Percentiles rank a stretch among this genome's conserved stretches.
Conservation (phyloP, 2,888 invertebrate genomes). For the Argyra leucocephala region DNA sequence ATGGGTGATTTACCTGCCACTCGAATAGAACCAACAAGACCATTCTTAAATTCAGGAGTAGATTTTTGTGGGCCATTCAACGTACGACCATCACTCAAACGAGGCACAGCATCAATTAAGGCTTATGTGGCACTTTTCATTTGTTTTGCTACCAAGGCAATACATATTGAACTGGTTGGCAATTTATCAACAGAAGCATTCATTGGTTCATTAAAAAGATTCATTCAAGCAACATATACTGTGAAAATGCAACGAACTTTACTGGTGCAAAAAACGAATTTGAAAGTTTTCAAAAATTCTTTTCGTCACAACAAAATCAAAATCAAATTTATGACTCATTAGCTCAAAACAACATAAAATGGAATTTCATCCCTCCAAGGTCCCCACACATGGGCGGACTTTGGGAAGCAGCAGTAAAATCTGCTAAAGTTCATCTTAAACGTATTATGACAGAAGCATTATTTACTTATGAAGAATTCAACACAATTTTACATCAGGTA, state of each 20-base stretch:
- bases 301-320: background rate
- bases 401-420: conserved; percentile 21
- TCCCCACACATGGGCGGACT: conserved; percentile 22
- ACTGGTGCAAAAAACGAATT: background rate
- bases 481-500: background rate
- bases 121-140: conserved; percentile 22
- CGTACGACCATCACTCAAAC: conserved; percentile 10
- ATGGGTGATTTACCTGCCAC: conserved; percentile 22
- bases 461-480: background rate
- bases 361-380: conserved; percentile 20
- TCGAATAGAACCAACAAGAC: conserved; percentile 17
- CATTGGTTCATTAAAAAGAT: conserved; percentile 20
- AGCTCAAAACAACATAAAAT: conserved; percentile 12
- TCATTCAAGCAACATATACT: conserved; percentile 19
- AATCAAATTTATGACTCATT: background rate
- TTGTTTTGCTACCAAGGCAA: conserved; percentile 23
- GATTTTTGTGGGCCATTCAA: conserved; percentile 21
- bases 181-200: conserved; percentile 21
- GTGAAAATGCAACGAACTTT: conserved; percentile 23
- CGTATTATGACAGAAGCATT: background rate
- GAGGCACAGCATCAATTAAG: conserved; percentile 18
- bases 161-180: conserved; percentile 23
- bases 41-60: conserved; percentile 17
- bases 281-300: background rate
- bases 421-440: conserved; percentile 18